Evolutionary conservation across 2,113 vertebrate species (phyloP).

Genomic region (Chinchilla lanigera): DNA sequence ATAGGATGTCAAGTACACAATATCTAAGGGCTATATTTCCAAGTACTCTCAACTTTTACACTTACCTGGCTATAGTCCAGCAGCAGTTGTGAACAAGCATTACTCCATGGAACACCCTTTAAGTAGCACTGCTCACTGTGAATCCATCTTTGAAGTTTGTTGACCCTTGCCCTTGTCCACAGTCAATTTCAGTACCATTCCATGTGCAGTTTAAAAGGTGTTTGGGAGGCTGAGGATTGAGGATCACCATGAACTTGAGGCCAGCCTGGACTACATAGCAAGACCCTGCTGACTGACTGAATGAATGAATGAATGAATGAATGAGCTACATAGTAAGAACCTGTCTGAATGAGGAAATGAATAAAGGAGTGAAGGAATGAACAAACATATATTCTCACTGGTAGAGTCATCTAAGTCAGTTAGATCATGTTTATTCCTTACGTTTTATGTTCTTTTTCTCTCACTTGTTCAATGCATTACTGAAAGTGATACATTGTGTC

Average conservation of each 20-base stretch:
- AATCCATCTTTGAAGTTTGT: slow-evolving; percentile 8
- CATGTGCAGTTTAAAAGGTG: not conserved
- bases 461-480: not conserved
- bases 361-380: not conserved
- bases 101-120: not conserved
- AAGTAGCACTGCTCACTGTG: not conserved
- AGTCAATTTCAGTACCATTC: slow-evolving; percentile 15
- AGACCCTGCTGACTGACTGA: not conserved
- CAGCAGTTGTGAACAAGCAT: not conserved
- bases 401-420: not conserved
- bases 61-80: not conserved
- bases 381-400: not conserved
- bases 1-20: not conserved
- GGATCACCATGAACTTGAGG: not conserved
- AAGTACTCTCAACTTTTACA: not conserved
- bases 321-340: not conserved
- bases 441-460: not conserved
- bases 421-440: not conserved
- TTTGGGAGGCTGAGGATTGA: not conserved
- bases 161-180: not conserved
- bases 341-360: not conserved
- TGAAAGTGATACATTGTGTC: not conserved
- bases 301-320: not conserved
- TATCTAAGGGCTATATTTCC: not conserved
- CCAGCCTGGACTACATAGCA: not conserved